phyloP scores from a whole-genome alignment of 2,888 invertebrate genomes.

The Stenoptilia bipunctidactyla region DNA sequence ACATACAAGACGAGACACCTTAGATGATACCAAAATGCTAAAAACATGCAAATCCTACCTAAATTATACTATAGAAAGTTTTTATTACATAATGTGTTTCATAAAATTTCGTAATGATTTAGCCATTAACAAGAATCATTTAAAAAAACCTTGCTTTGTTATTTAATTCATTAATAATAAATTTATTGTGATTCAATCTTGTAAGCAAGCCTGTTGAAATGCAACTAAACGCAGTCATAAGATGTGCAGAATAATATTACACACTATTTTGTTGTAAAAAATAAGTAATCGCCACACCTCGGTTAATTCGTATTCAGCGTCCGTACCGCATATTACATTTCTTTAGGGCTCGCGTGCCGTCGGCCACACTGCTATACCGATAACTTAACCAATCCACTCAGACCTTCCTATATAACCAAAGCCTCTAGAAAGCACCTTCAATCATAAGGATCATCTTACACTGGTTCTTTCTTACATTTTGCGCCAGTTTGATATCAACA shows the following conservation, averaged over 20 bases:
- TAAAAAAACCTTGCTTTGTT: too few species aligned
- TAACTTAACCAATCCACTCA: slow-evolving; percentile 22
- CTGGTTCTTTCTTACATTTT: slow-evolving; percentile 37
- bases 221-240: too few species aligned
- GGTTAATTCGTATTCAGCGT: slow-evolving; percentile 53
- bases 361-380: slow-evolving; percentile 31
- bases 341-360: slow-evolving; percentile 51
- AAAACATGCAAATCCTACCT: too few species aligned
- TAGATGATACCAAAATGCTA: too few species aligned
- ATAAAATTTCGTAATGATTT: not conserved
- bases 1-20: too few species aligned
- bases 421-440: not conserved
- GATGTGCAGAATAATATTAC: too few species aligned
- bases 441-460: slow-evolving; percentile 15
- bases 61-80: not conserved
- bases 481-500: slow-evolving; percentile 53
- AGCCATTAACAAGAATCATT: too few species aligned
- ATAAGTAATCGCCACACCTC: slow-evolving; percentile 35
- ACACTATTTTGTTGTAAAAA: too few species aligned
- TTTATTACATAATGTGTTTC: not conserved
- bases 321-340: slow-evolving; percentile 56
- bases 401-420: slow-evolving; percentile 18
- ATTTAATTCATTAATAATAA: too few species aligned
- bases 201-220: too few species aligned
- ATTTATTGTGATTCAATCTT: too few species aligned